phyloP scores from a whole-genome alignment of 2,888 invertebrate genomes.

The Torymus tubicola region DNA sequence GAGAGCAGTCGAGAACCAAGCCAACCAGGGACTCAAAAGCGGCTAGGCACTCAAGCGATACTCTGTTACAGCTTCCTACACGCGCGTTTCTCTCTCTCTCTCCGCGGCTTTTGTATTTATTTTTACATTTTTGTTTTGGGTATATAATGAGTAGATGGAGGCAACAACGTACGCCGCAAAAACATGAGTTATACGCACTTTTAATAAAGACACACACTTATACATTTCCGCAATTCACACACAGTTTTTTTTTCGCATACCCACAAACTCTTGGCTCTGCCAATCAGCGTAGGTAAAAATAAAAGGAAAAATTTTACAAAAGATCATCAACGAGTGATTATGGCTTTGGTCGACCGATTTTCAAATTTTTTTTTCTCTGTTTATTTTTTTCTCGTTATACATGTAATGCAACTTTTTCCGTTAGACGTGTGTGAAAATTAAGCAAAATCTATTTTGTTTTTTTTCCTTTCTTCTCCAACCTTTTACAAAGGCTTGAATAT shows the following conservation, averaged over 20 bases:
- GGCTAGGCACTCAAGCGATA: slow-evolving; percentile 15
- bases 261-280: slow-evolving; percentile 23
- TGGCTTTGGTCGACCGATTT: slow-evolving; percentile 12
- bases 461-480: too few species aligned
- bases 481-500: too few species aligned
- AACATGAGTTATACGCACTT: slow-evolving; percentile 6
- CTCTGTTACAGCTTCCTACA: slow-evolving; percentile 1
- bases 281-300: slow-evolving; percentile 20
- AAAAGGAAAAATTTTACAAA: slow-evolving; percentile 7
- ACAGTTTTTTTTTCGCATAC: background rate
- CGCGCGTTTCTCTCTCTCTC: slow-evolving; percentile 5
- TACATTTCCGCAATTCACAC: slow-evolving; percentile 8
- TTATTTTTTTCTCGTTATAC: too few species aligned
- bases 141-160: slow-evolving; percentile 26
- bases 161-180: slow-evolving; percentile 2
- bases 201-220: slow-evolving; percentile 9
- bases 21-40: slow-evolving; percentile 25
- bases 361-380: too few species aligned
- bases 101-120: background rate
- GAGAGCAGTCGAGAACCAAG: slow-evolving; percentile 15
- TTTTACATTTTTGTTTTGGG: background rate
- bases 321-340: background rate
- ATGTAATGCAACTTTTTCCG: too few species aligned
- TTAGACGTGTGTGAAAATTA: too few species aligned
- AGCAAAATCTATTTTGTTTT: too few species aligned